Percentiles rank a stretch among this genome's conserved stretches.
Evolutionary conservation across 2,113 vertebrate genomes (phyloP).

Genomic region (Oryzias celebensis): DNA sequence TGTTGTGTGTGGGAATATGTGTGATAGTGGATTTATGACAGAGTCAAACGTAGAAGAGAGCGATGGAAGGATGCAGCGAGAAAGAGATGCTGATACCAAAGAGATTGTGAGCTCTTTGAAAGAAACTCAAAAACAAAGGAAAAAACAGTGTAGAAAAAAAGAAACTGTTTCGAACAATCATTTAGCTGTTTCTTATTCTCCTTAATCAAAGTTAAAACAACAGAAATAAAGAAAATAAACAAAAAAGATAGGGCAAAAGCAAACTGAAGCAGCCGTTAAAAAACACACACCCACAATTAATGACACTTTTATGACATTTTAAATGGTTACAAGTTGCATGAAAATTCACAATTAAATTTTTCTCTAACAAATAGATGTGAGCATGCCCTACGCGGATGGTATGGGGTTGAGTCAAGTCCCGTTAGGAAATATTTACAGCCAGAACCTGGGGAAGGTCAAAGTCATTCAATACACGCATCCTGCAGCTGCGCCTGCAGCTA

Average conservation of each 20-base stretch:
- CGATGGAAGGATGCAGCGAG: slow-evolving; percentile 26
- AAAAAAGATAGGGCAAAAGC: too few relatives aligned
- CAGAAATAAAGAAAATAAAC: too few relatives aligned
- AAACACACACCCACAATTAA: too few relatives aligned
- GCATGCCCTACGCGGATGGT: background rate
- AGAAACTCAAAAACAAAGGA: slow-evolving; percentile 46
- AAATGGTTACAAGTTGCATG: too few relatives aligned
- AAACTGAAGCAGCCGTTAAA: too few relatives aligned
- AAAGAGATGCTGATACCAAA: slow-evolving; percentile 37
- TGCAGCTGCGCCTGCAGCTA: background rate
- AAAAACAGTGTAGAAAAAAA: slow-evolving; percentile 39
- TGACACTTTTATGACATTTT: too few relatives aligned
- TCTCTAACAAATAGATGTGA: background rate
- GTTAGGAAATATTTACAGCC: slow-evolving; percentile 25
- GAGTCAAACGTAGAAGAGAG: slow-evolving; percentile 28
- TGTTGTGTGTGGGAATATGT: slow-evolving; percentile 39
- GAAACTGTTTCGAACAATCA: background rate
- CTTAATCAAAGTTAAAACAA: background rate
- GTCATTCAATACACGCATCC: background rate
- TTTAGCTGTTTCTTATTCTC: background rate
- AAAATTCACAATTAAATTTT: too few relatives aligned
- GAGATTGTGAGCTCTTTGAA: slow-evolving; percentile 54
- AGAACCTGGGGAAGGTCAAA: slow-evolving; percentile 14
- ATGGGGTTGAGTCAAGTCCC: background rate
- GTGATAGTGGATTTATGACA: slow-evolving; percentile 66